Evolutionary conservation across 2,888 invertebrate genomes (phyloP).

Genomic region (Archaeoteleia sp.): DNA sequence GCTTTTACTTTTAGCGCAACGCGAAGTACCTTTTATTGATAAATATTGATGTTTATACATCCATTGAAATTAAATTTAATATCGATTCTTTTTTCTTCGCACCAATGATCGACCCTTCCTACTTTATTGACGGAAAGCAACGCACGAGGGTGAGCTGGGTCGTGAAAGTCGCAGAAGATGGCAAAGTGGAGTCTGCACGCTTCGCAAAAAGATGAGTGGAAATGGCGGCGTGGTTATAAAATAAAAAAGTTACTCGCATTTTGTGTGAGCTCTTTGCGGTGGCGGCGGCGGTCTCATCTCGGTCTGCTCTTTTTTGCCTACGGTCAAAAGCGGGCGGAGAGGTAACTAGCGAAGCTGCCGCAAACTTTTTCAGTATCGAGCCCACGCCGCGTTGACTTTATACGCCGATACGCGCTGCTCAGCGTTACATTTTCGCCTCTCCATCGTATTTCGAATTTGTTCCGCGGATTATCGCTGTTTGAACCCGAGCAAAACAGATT

Average conservation of each 20-base stretch:
- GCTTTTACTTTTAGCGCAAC: too few relatives aligned
- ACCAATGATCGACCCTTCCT: background rate
- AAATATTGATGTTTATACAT: too few relatives aligned
- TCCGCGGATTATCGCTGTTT: constrained; percentile 32
- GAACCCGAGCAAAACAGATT: constrained; percentile 27
- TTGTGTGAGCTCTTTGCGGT: constrained; percentile 13
- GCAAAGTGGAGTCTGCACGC: too few relatives aligned
- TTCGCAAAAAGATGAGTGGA: constrained; percentile 11
- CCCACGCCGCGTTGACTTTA: constrained; percentile 32
- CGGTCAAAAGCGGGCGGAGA: constrained; percentile 20
- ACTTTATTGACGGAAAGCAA: constrained; percentile 1
- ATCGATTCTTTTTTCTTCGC: too few relatives aligned
- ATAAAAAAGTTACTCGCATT: constrained; percentile 31
- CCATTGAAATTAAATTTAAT: too few relatives aligned
- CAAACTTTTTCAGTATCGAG: constrained; percentile 36
- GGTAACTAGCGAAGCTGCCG: constrained; percentile 18
- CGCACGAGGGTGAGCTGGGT: constrained; percentile 9
- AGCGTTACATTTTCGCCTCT: constrained; percentile 15
- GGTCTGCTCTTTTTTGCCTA: constrained; percentile 3
- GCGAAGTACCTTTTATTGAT: too few relatives aligned
- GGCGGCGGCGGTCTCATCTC: background rate
- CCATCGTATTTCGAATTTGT: constrained; percentile 15
- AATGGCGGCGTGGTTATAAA: constrained; percentile 39
- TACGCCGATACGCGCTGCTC: constrained; percentile 28
- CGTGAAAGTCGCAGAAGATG: constrained; percentile 14